Conservation (phyloP, 2,888 invertebrate genomes). For the Dioctria linearis region DNA sequence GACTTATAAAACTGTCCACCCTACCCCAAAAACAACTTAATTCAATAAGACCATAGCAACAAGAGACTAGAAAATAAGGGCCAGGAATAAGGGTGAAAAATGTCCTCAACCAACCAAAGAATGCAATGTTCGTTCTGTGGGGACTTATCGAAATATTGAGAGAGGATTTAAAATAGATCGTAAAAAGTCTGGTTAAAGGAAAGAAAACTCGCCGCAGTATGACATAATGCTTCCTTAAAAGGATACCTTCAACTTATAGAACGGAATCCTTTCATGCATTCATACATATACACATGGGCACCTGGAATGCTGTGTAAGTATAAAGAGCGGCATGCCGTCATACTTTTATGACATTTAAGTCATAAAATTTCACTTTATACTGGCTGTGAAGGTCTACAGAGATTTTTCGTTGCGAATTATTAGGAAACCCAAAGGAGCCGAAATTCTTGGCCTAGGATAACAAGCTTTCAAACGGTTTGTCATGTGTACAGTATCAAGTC, state of each 20-base stretch:
- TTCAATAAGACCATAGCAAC: conserved; percentile 28
- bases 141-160: conserved; percentile 30
- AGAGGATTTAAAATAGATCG: conserved; percentile 44
- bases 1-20: neutral
- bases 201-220: conserved; percentile 20
- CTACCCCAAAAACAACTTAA: conserved; percentile 24
- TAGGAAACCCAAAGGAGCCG: neutral
- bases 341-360: conserved; percentile 33
- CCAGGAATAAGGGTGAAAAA: neutral
- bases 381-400: conserved; percentile 25
- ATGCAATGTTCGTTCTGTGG: conserved; percentile 5
- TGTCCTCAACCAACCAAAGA: conserved; percentile 8
- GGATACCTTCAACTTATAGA: neutral
- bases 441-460: no score
- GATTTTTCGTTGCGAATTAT: conserved; percentile 31
- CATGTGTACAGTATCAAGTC: neutral
- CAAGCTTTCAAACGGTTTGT: no score
- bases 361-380: conserved; percentile 39
- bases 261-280: neutral
- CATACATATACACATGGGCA: no score
- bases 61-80: neutral
- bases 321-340: conserved; percentile 30
- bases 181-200: conserved; percentile 38
- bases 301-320: neutral
- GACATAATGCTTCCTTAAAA: conserved; percentile 12